Conservation (phyloP, 2,888 invertebrate genomes). For the Hirtodrosophila cameraria region DNA sequence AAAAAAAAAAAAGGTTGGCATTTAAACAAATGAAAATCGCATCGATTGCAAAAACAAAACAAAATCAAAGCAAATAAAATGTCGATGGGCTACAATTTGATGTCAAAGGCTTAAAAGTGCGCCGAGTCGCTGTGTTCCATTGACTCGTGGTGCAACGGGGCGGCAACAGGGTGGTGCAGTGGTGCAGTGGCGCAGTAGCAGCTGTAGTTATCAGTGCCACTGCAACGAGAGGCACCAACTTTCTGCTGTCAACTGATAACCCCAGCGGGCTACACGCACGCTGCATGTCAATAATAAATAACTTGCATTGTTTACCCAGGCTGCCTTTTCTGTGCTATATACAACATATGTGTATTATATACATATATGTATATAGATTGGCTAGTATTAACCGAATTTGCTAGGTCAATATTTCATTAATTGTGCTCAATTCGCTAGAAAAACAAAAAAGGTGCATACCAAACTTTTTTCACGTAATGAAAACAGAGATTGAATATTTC, state of each 20-base stretch:
- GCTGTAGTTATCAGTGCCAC: conserved; percentile 62
- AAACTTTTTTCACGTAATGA: too few species aligned
- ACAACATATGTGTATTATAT: conserved; percentile 13
- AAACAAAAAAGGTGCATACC: too few species aligned
- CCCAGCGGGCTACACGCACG: conserved; percentile 51
- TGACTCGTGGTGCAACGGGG: not conserved
- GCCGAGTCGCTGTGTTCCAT: conserved; percentile 24
- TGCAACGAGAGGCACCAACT: conserved; percentile 46
- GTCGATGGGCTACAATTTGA: conserved; percentile 28
- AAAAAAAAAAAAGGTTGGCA: conserved; percentile 33
- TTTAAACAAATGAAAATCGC: conserved; percentile 65
- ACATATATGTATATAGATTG: conserved; percentile 15
- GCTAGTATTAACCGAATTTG: too few species aligned
- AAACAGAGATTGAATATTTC: too few species aligned
- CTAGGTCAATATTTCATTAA: too few species aligned
- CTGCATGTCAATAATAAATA: conserved; percentile 73
- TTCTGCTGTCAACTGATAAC: conserved; percentile 69
- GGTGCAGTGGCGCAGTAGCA: not conserved
- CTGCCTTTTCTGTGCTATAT: conserved; percentile 25
- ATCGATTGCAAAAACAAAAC: conserved; percentile 53
- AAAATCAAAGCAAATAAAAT: conserved; percentile 49
- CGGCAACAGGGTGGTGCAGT: not conserved
- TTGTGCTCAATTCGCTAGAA: too few species aligned
- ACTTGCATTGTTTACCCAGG: conserved; percentile 67
- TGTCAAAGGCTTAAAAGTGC: conserved; percentile 59